Evolutionary conservation across 2,113 vertebrate species (phyloP), one percentile per base, ranked within the genome.

Genomic region (Megaptera novaeangliae): DNA sequence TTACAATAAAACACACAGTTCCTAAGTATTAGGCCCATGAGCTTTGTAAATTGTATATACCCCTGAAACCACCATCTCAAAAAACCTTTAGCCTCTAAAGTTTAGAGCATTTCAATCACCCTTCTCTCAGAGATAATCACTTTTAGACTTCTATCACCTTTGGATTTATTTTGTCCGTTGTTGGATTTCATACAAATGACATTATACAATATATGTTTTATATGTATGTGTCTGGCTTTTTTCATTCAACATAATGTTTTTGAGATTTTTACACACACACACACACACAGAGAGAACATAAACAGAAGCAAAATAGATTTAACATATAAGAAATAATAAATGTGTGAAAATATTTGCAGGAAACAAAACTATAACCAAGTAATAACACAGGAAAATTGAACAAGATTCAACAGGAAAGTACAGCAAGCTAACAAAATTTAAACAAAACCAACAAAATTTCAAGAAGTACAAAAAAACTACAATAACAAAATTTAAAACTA

Each of bases 401-500:
- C 6, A 87, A 72, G 87, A 92, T 91, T 29, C 41, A 90, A 36
- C 4, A 88, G 46, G 2, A 61, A 86, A 75, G 18, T 27, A 20
- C 55, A 89, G 74, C 29, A 95, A 74, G 17, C 11, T 89, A 89
- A 44, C 13, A 84, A 91, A 92, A 94, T 31, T 57, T 94, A 78
- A 78, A 74, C 74, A 93, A 59, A 94, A 94, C 17, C 49, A 93
- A 95, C 0, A 81, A 41, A 93, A 92, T 36, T 82, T 69, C 63
- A 63, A 80, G 21, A 75, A 63, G 52, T 46, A 78, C 64, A n/a
- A 57, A n/a, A 80, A 61, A 66, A 34, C 14, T 57, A 77, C 14
- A 34, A 64, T 77, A 94, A 68, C 23, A 80, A 87, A 97, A 87
- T 77, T 75, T 69, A 83, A 94, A 96, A 63, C 8, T 77, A 85